Base-by-base conservation (phyloP, 2,797 vertebrate species). In the Darevskia nairensis region DNA sequence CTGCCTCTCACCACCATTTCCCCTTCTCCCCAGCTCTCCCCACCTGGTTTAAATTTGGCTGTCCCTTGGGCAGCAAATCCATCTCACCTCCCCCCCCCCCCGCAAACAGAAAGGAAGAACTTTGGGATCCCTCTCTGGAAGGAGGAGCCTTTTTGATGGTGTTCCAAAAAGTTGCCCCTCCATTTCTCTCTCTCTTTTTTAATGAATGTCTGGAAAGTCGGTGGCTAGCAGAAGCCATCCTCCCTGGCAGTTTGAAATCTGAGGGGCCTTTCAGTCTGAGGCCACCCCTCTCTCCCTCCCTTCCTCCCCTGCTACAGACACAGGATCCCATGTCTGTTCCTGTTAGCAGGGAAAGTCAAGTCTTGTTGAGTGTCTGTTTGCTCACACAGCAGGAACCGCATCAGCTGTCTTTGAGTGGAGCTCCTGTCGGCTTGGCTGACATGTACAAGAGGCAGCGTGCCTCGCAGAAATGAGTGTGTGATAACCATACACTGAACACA, bases 331-430 rank as follows among this genome's bases (percentile, higher is more conserved):
- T 86, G 93, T 90, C 91, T 86, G 1, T 96, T 96, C 94, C 96
- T 93, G 91, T 95, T 89, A 94, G 96, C 96, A 66, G 79, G 89
- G 94, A 64, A 95, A 96, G 96, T 95, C 96, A 96, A 94, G 87
- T 95, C 95, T 86, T 85, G 93, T 96, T 90, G 93, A 94, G 94
- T 85, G 92, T 93, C 93, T 83, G 80, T 93, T 93, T 91, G 89
- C 93, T 83, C 93, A 92, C 91, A 7, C 93, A 90, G 93, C 89
- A 86, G 94, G 93, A 95, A 93, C 85, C 85, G 74, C 92, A 90
- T 95, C 94, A 86, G 88, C 93, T 90, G 86, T 93, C 95, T 94
- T 25, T 86, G 93, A 89, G 0, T 0, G n/a, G 94, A 89, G 88
- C 89, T 94, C 86, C 90, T 95, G 95, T 94, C 94, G 89, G 82